Evolutionary conservation across 2,888 invertebrate species (phyloP), one percentile per base, ranked within the genome.

Genomic region (Torymus auratus): DNA sequence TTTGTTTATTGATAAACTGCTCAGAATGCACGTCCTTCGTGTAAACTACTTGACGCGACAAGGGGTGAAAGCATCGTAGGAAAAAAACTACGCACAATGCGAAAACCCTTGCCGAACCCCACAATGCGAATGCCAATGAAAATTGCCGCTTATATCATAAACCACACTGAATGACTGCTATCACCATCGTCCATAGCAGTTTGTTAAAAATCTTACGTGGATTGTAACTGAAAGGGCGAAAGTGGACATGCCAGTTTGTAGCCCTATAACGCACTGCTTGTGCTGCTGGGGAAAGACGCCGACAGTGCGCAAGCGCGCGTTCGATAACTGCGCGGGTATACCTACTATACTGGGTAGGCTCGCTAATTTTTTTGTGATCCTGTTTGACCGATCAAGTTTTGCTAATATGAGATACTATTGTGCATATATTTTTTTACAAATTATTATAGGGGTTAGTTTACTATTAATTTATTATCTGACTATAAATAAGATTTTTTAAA

Each of bases 61-160:
- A 20, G 11, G 60, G 52, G 28, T 60, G 60, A 20, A 71, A 20
- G 52, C 70, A 71, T 71, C 60, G 60, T 71, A 41, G 41, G 41
- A 41, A 41, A 41, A 41, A 41, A 41, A 41, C 41, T 41, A 41
- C 41, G 41, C 41, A 41, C 41, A 41, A 10, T 41, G 41, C 7
- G 7, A 41, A 41, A 41, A 41, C 7, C 41, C 41, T 41, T 41
- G 41, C 41, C 41, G 7, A 41, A 7, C 41, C 41, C 41, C 41
- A 41, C 41, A 41, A 41, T 41, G 41, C 41, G 41, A 41, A 41
- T 41, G 41, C 41, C 70, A 17, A 71, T 60, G 60, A 71, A 71
- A 71, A 71, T 60, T 71, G 4, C 58, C 52, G 50, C 70, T 71
- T 71, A 71, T 60, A 71, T 71, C 70, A 71, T 52, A 41, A 41